Evolutionary conservation across 2,888 invertebrate species (phyloP).

Genomic region (Aphodius sticticus): DNA sequence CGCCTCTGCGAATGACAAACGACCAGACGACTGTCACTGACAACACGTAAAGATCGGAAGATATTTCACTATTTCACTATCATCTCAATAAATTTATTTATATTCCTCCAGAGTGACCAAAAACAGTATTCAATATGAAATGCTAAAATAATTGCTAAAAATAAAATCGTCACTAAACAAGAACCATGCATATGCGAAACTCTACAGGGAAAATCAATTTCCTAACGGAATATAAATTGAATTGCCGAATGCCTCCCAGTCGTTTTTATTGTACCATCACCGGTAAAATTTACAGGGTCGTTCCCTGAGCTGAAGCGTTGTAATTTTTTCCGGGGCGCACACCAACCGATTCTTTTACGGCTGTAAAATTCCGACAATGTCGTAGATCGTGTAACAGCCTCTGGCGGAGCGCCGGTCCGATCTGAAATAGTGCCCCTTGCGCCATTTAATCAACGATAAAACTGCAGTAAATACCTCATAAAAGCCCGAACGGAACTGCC

Average conservation of each 20-base stretch:
- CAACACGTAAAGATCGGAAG: too few relatives aligned
- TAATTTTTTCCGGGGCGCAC: constrained; percentile 4
- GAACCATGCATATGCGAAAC: neutral
- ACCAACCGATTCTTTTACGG: neutral
- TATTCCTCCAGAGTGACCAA: too few relatives aligned
- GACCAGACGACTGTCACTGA: too few relatives aligned
- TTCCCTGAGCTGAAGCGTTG: neutral
- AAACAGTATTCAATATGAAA: too few relatives aligned
- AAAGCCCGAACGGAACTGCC: constrained; percentile 37
- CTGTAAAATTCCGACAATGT: neutral
- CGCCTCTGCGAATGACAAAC: too few relatives aligned
- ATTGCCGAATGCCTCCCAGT: neutral
- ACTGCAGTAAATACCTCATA: constrained; percentile 43
- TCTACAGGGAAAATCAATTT: neutral
- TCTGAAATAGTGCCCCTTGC: constrained; percentile 4
- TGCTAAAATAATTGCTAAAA: too few relatives aligned
- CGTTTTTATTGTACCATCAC: neutral
- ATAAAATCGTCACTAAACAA: neutral
- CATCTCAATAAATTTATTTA: too few relatives aligned
- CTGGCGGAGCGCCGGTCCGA: neutral
- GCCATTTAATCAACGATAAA: constrained; percentile 43
- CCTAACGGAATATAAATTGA: neutral
- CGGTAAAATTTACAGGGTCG: neutral
- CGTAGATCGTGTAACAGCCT: constrained; percentile 4
- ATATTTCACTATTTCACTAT: too few relatives aligned